Conservation (phyloP, 1,140 invertebrate species). For the Hycleus cichorii region DNA sequence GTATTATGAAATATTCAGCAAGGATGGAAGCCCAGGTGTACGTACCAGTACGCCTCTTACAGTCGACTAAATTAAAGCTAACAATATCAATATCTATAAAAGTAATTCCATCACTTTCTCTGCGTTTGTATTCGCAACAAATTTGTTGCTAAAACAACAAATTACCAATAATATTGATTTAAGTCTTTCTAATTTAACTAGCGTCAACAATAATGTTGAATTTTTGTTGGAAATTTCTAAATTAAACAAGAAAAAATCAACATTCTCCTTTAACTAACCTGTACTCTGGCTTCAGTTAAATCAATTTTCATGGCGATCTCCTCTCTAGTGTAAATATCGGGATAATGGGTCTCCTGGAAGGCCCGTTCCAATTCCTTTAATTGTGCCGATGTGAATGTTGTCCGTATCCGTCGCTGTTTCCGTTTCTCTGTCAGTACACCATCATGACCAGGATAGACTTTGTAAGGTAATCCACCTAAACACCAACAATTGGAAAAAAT, state of each 20-base stretch:
- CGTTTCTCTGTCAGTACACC: conserved; percentile 79
- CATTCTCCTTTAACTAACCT: conserved; percentile 58
- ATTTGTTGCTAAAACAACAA: too few species aligned
- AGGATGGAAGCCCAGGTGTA: conserved; percentile 24
- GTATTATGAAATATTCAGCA: conserved; percentile 28
- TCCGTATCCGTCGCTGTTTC: conserved; percentile 88
- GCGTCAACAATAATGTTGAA: too few species aligned
- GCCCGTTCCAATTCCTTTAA: conserved; percentile 93
- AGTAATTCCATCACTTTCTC: conserved; percentile 26
- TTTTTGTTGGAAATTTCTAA: too few species aligned
- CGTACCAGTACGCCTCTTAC: conserved; percentile 18
- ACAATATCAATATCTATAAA: conserved; percentile 31
- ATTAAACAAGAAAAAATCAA: too few species aligned
- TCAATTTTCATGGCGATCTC: conserved; percentile 98
- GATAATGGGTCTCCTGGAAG: conserved; percentile 97
- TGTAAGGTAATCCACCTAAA: conserved; percentile 74
- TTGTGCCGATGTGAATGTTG: conserved; percentile 94
- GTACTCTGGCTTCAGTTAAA: conserved; percentile 94
- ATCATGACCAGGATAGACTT: conserved; percentile 79
- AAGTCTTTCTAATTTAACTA: too few species aligned
- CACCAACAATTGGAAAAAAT: conserved; percentile 20
- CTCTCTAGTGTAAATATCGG: conserved; percentile 97
- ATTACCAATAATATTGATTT: too few species aligned
- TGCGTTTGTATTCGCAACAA: too few species aligned
- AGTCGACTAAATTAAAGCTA: conserved; percentile 25